Evolutionary conservation across 2,797 vertebrate species (phyloP).

Genomic region (Manis crassicaudata): DNA sequence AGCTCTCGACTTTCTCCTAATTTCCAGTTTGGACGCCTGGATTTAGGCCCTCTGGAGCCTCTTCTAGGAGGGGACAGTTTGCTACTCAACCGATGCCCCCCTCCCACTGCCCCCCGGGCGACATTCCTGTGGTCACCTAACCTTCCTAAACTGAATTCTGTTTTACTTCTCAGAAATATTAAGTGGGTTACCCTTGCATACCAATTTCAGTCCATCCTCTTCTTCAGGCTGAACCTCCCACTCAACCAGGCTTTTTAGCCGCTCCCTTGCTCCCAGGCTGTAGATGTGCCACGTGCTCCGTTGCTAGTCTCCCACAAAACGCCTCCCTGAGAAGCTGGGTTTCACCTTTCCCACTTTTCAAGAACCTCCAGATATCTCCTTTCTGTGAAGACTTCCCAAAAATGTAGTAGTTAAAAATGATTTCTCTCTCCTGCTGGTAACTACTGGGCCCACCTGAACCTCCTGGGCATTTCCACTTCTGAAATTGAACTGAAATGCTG

Average conservation of each 20-base stretch:
- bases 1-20: background rate
- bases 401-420: background rate
- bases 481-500: conserved; percentile 25
- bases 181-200: background rate
- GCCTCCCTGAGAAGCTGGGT: background rate
- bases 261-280: background rate
- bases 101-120: too few relatives aligned
- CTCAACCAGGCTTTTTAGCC: background rate
- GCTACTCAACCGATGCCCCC: background rate
- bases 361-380: background rate
- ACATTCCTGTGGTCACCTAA: background rate
- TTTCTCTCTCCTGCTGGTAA: background rate
- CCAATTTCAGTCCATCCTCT: background rate
- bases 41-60: background rate
- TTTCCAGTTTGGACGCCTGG: background rate
- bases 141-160: background rate
- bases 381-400: background rate
- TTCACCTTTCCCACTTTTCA: background rate
- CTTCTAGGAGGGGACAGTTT: background rate
- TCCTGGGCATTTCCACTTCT: background rate
- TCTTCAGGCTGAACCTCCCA: background rate
- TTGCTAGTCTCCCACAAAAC: background rate
- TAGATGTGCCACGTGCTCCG: conserved; percentile 1
- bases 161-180: background rate
- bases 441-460: background rate